phyloP scores from a whole-genome alignment of 1,140 invertebrate species.

The Rhyacophila brunnea region DNA sequence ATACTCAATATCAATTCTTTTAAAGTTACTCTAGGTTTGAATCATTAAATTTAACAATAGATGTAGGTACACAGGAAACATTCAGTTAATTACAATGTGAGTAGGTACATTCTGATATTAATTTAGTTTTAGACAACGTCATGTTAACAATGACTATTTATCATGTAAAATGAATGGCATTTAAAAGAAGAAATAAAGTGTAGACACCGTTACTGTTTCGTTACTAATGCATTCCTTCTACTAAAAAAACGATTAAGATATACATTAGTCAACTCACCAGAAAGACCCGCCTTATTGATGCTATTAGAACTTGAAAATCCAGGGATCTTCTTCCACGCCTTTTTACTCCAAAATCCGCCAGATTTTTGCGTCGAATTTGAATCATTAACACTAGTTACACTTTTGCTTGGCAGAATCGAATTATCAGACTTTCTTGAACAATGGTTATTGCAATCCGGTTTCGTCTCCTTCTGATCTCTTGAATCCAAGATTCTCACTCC shows the following conservation, averaged over 20 bases:
- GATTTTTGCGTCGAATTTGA: conserved; percentile 38
- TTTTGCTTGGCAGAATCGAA: conserved; percentile 34
- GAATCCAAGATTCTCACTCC: conserved; percentile 31
- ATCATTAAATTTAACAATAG: background rate
- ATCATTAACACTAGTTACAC: conserved; percentile 48
- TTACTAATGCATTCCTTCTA: too few relatives aligned
- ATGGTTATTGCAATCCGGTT: conserved; percentile 28
- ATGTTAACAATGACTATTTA: too few relatives aligned
- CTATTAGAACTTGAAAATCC: conserved; percentile 67
- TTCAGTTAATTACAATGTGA: background rate
- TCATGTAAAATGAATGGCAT: too few relatives aligned
- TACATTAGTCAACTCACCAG: conserved; percentile 50
- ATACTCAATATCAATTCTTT: background rate
- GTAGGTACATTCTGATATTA: too few relatives aligned
- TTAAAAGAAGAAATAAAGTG: too few relatives aligned
- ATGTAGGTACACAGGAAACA: background rate
- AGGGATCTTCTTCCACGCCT: conserved; percentile 74
- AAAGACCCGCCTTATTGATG: conserved; percentile 61
- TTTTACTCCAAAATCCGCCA: conserved; percentile 67
- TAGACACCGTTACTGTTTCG: too few relatives aligned
- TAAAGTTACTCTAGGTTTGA: background rate
- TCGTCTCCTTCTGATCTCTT: conserved; percentile 26
- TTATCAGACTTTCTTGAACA: conserved; percentile 25
- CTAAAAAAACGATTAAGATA: background rate
- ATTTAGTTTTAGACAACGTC: too few relatives aligned